Conservation (phyloP, 1,140 invertebrate species). For the Drosophila tristis region DNA sequence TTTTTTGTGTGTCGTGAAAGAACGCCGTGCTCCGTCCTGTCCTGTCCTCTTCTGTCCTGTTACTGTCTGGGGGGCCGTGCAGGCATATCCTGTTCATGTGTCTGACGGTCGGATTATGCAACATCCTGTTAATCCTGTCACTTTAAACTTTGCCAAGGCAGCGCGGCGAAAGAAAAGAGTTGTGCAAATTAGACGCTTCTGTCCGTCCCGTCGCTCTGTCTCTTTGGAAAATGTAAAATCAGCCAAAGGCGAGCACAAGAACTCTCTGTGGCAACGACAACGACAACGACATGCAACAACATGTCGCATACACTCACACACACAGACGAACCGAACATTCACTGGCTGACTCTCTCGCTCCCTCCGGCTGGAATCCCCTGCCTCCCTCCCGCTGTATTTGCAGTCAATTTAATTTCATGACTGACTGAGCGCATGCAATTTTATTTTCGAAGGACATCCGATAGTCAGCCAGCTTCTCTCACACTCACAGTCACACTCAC, state of each 20-base stretch:
- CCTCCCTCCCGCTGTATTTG: constrained; percentile 65
- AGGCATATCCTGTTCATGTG: constrained; percentile 71
- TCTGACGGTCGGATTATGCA: constrained; percentile 80
- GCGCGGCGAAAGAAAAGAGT: constrained; percentile 50
- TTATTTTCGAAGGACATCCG: constrained; percentile 77
- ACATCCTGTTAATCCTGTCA: constrained; percentile 84
- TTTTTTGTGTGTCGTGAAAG: constrained; percentile 22
- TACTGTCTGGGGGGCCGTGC: constrained; percentile 29
- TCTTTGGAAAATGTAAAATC: constrained; percentile 54
- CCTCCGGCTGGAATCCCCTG: constrained; percentile 4
- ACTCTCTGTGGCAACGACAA: constrained; percentile 33
- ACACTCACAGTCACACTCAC: constrained; percentile 19
- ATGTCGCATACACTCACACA: constrained; percentile 49
- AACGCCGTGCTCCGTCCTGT: too few relatives aligned
- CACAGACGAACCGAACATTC: constrained; percentile 23
- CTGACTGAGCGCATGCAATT: constrained; percentile 82
- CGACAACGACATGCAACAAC: constrained; percentile 69
- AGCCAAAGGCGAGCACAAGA: constrained; percentile 51
- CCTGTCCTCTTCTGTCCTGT: background rate
- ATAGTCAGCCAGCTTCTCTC: constrained; percentile 34
- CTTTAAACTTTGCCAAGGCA: constrained; percentile 67
- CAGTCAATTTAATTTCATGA: constrained; percentile 84
- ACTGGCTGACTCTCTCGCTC: constrained; percentile 17
- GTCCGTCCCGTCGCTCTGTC: too few relatives aligned
- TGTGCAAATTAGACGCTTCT: constrained; percentile 65